Evolutionary conservation across 2,888 invertebrate genomes (phyloP).

Genomic region (Tricholauxania praeusta): DNA sequence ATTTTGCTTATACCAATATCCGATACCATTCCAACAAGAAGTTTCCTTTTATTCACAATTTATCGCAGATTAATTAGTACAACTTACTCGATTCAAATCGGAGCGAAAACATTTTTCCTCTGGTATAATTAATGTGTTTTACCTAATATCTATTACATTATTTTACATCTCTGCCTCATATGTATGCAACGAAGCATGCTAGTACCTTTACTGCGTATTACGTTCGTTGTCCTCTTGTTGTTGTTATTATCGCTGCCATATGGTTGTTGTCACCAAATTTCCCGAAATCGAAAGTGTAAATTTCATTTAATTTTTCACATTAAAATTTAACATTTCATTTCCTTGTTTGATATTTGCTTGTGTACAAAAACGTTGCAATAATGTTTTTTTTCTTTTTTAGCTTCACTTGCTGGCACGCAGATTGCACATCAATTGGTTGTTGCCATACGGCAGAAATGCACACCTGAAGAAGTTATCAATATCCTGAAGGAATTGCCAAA

Average conservation of each 20-base stretch:
- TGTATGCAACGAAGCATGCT: slow-evolving; percentile 23
- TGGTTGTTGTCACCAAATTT: slow-evolving; percentile 20
- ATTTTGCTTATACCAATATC: too few species aligned
- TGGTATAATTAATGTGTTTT: too few species aligned
- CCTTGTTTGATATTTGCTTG: slow-evolving; percentile 13
- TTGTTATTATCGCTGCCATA: slow-evolving; percentile 27
- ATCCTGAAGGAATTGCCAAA: slow-evolving; percentile 88
- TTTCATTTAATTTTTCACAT: slow-evolving; percentile 21
- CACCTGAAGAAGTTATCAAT: slow-evolving; percentile 89
- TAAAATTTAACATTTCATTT: slow-evolving; percentile 7
- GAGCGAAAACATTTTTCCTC: too few species aligned
- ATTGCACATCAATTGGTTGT: slow-evolving; percentile 89
- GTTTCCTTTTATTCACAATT: too few species aligned
- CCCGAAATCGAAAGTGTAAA: slow-evolving; percentile 26
- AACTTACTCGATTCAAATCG: too few species aligned
- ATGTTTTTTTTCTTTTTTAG: slow-evolving; percentile 65
- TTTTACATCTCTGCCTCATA: slow-evolving; percentile 7
- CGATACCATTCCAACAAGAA: too few species aligned
- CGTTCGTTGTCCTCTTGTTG: slow-evolving; percentile 46
- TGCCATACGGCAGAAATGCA: slow-evolving; percentile 89
- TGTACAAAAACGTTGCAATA: neutral
- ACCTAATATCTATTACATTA: slow-evolving; percentile 3
- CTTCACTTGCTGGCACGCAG: slow-evolving; percentile 81
- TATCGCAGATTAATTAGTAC: too few species aligned
- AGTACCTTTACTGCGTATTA: neutral